Evolutionary conservation across 1,140 invertebrate species (phyloP).

Genomic region (Zaprionus capensis): DNA sequence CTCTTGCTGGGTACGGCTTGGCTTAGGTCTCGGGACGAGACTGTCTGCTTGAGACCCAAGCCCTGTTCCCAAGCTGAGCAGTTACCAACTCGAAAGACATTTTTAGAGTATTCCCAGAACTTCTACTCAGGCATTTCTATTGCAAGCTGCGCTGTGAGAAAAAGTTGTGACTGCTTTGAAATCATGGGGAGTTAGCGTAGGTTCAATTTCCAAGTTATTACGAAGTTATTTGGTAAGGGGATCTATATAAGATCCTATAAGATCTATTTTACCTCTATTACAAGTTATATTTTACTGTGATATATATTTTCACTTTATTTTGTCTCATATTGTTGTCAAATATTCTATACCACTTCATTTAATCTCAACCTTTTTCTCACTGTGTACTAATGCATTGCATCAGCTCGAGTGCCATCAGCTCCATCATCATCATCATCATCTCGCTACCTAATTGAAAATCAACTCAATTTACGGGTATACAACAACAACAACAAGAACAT

Average conservation of each 20-base stretch:
- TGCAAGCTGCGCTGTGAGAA: neutral
- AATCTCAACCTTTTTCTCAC: neutral
- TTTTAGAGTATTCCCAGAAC: neutral
- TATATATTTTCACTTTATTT: no score
- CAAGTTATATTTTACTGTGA: no score
- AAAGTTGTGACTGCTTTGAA: neutral
- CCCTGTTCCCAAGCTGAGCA: conserved; percentile 7
- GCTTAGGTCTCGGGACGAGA: conserved; percentile 6
- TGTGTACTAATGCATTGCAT: neutral
- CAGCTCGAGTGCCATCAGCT: conserved; percentile 41
- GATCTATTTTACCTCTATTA: no score
- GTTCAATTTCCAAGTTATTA: neutral
- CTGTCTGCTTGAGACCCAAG: neutral
- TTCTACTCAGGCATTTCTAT: neutral
- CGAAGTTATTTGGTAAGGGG: no score
- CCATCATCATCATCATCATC: conserved; percentile 15
- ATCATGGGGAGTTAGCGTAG: neutral
- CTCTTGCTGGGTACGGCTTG: conserved; percentile 13
- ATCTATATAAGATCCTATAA: no score
- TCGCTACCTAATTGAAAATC: conserved; percentile 59
- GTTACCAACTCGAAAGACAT: neutral
- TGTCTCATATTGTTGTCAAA: neutral
- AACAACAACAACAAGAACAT: conserved; percentile 18
- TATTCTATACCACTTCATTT: no score
- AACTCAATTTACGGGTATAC: conserved; percentile 55